Evolutionary conservation across 1,140 invertebrate species (phyloP), one percentile per base, ranked within the genome.

Genomic region (Delia radicum): DNA sequence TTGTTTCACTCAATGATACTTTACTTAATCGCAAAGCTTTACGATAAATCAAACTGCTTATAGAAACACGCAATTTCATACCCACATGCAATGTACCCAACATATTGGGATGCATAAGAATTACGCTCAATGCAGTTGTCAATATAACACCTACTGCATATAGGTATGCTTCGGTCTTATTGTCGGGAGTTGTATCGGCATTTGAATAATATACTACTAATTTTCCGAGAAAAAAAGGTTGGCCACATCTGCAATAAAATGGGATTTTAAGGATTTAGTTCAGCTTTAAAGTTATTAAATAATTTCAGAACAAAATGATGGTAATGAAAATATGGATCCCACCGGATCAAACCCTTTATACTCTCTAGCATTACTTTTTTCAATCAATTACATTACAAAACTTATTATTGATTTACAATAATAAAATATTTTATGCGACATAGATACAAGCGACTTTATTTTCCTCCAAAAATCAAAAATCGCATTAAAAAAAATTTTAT

Each of bases 1-100:
- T 94, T 1, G 94, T 94, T 77, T 94, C 90, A 0, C 91, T 91
- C 26, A 96, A 79, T 0, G 94, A 91, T 0, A 89, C 90, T 73
- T 88, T 88, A 76, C 90, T 93, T 2, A 93, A 80, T 7, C 88
- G 87, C 4, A 93, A 82, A 0, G 91, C 71, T 83, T 93, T 93
- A 79, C 91, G 86, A 79, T 92, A 93, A 33, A 93, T 87, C n/a
- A 93, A 79, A 2, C 91, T 91, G 74, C 91, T 92, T 4, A 89
- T 86, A 0, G 91, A 91, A 2, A 84, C 80, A 27, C 82, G 82
- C 77, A 82, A 81, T 61, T 82, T 84, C 82, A 84, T 84, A 26
- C 82, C 82, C 27, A 80, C 74, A 29, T 84, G 82, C 74, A 91
- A 90, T 8, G 90, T 88, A 15, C 86, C 84, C 74, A 91, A 88